phyloP scores from a whole-genome alignment of 1,140 invertebrate genomes.

The Cydia pomonella region DNA sequence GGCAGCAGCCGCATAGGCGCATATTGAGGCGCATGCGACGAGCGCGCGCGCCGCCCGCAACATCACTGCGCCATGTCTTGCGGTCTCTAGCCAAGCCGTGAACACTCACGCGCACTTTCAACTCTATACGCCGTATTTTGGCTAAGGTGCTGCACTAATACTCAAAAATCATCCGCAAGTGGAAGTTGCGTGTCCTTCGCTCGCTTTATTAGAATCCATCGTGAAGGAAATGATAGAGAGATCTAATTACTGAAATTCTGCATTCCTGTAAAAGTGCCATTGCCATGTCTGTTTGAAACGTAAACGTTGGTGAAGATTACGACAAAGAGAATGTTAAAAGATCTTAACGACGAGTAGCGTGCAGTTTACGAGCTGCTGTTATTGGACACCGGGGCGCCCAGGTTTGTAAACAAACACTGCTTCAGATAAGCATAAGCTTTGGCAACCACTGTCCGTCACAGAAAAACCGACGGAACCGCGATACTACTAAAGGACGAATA shows the following conservation, averaged over 20 bases:
- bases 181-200: neutral
- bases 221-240: neutral
- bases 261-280: slow-evolving; percentile 10
- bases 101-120: slow-evolving; percentile 68
- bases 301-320: neutral
- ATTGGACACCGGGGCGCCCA: slow-evolving; percentile 40
- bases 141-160: slow-evolving; percentile 36
- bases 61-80: slow-evolving; percentile 65
- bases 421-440: slow-evolving; percentile 44
- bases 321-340: neutral
- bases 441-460: slow-evolving; percentile 42
- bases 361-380: slow-evolving; percentile 43
- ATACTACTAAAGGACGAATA: slow-evolving; percentile 40
- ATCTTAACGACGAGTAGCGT: neutral
- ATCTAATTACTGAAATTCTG: neutral
- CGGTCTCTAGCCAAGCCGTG: slow-evolving; percentile 40
- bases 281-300: slow-evolving; percentile 9
- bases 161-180: neutral
- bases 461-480: slow-evolving; percentile 40
- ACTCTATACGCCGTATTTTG: slow-evolving; percentile 65
- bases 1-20: slow-evolving; percentile 76
- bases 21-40: slow-evolving; percentile 61
- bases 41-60: slow-evolving; percentile 51
- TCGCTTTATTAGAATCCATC: neutral
- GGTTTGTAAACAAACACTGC: slow-evolving; percentile 59